Evolutionary conservation across 2,888 invertebrate genomes (phyloP), one percentile per base, ranked within the genome.

Genomic region (Perizoma affinitatum): DNA sequence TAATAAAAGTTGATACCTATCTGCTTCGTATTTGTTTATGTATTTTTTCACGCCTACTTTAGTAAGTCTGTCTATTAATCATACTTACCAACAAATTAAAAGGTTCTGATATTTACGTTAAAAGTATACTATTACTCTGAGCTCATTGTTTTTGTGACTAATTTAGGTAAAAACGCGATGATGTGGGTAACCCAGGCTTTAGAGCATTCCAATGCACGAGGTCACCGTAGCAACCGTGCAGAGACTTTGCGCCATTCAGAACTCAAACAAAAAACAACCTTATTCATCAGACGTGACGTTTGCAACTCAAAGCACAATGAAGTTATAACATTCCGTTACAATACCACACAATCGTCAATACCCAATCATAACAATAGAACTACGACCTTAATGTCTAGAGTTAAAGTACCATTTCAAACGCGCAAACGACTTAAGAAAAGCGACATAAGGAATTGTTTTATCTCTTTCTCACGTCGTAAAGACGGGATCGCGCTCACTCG

Each of bases 191-290:
- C 86, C 81, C 87, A 80, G 82, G 74, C 70, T 72, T 76, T 67
- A 64, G 38, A 38, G 75, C 75, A 70, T 77, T 85, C 86, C 88
- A 86, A 82, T 84, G 85, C 83, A 75, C 78, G 82, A 78, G 76
- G 94, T 94, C 90, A 87, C 93, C 92, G 94, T 94, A 90, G 93
- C 86, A 89, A 94, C 94, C 85, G 80, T 71, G 83, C 73, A 73
- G 74, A 69, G 75, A 76, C 82, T 79, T 78, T 80, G 79, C 72
- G 79, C 76, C 74, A 72, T 64, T 54, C 70, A 69, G 72, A 60
- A 70, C 67, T 65, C 84, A 76, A 74, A 76, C 86, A 80, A 90
- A 84, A 83, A 81, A 83, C 86, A 76, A 83, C 88, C 86, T 82
- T 90, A 88, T 83, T 76, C 76, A 68, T 74, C 78, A 76, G 1